These are phyloP conservation scores for Trichonephila clavata DNA, from an alignment of 1,140 invertebrate genomes.

Conservation along the genomic window DNA sequence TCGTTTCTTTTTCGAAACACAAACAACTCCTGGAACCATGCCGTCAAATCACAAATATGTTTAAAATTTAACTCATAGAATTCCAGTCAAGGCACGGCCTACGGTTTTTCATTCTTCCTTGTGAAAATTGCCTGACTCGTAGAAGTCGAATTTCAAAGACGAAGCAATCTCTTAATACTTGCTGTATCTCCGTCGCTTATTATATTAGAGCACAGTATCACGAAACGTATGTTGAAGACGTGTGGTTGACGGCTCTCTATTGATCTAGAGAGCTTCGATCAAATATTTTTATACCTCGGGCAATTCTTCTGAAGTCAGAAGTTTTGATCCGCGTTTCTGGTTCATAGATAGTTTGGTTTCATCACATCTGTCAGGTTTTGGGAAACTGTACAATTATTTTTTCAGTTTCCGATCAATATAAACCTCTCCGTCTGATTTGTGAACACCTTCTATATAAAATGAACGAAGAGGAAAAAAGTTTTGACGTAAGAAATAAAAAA, in stretches of 20 bases:
- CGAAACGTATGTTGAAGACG: slow-evolving; percentile 26
- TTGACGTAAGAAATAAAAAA: too few species aligned
- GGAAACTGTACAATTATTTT: background rate
- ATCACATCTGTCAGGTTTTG: background rate
- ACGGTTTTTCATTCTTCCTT: background rate
- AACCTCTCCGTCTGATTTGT: too few species aligned
- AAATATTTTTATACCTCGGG: slow-evolving; percentile 43
- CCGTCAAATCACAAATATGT: background rate
- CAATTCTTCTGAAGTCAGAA: slow-evolving; percentile 20
- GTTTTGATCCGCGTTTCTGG: slow-evolving; percentile 7
- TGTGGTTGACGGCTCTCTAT: slow-evolving; percentile 26
- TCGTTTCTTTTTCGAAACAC: background rate
- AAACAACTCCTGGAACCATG: background rate
- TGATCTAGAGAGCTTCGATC: slow-evolving; percentile 15
- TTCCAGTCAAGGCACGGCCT: background rate
- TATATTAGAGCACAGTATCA: slow-evolving; percentile 35
- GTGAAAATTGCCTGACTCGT: background rate
- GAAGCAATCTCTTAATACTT: slow-evolving; percentile 51
- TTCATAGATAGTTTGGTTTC: background rate
- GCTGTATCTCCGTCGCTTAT: slow-evolving; percentile 20
- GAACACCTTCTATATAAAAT: too few species aligned
- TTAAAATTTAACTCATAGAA: background rate
- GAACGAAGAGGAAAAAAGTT: too few species aligned
- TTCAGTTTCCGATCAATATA: background rate
- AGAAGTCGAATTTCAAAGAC: slow-evolving; percentile 8